Evolutionary conservation across 1,140 invertebrate genomes (phyloP), one percentile per base, ranked within the genome.

Genomic region (Contarinia nasturtii): DNA sequence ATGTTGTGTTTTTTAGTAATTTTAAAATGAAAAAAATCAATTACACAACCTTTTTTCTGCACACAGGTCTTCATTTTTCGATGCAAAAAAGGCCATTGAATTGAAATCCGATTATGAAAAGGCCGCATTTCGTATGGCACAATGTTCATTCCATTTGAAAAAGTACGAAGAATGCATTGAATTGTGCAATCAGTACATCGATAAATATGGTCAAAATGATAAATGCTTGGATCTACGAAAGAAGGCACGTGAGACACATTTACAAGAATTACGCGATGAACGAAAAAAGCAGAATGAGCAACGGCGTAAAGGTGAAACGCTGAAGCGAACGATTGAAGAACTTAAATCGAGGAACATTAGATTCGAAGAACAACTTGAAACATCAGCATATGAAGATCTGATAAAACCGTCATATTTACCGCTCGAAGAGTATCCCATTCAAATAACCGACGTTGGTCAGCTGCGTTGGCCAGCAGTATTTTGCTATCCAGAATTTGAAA

Each of bases 381-480:
- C 38, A 59, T 66, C 46, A 48, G 61, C 55, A 21, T 67, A 47
- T 49, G 70, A 55, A 61, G 68, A 52, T 58, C 42, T 60, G 7
- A 36, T 73, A 19, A 65, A 56, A 17, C 67, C 70, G 0, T 62
- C 61, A 46, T 56, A 62, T 44, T n/a, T 59, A 20, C 61, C 61
- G 0, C 48, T 64, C 1, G 61, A 63, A 47, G 59, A 63, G 34
- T 52, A 51, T 47, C 53, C 59, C 0, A 57, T 62, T 8, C 54
- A 57, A 19, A 41, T 63, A 20, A 59, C 64, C 36, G 53, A 55
- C 15, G 61, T 64, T 67, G 64, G 69, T 54, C 57, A 69, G 52
- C 67, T 89, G 48, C 57, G 82, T 51, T 89, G 82, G 88, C 86
- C 91, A 38, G 74, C 85, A 44, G 65, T 84, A 36, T 78, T 93